phyloP scores from a whole-genome alignment of 1,140 invertebrate species.

The Dufourea novaeangliae region DNA sequence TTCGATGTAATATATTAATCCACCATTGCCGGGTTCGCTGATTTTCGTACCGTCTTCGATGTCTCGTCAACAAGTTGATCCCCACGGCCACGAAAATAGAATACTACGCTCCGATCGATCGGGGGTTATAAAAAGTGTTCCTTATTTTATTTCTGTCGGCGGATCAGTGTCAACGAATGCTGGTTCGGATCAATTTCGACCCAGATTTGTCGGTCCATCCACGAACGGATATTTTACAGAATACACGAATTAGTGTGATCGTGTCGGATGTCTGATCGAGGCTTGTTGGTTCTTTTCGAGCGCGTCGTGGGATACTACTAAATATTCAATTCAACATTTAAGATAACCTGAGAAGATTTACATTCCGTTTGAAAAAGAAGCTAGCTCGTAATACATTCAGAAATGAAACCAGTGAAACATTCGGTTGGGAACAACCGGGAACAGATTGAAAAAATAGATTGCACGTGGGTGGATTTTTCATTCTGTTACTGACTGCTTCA shows the following conservation, averaged over 20 bases:
- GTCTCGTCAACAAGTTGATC: not conserved
- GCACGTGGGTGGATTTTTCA: not conserved
- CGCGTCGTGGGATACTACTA: not conserved
- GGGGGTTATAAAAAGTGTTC: not conserved
- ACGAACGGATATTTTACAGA: constrained; percentile 22
- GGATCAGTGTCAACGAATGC: not conserved
- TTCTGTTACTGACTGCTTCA: not conserved
- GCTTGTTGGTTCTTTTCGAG: not conserved
- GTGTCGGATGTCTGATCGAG: not conserved
- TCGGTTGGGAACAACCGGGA: not conserved
- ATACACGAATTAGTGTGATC: constrained; percentile 10
- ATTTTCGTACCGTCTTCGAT: not conserved
- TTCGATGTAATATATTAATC: not conserved
- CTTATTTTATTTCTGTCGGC: not conserved
- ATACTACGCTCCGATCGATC: not conserved
- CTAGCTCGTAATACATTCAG: too few relatives aligned
- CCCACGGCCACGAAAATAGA: not conserved
- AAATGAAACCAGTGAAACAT: not conserved
- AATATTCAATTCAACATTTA: not conserved
- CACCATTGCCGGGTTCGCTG: not conserved
- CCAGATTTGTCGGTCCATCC: not conserved
- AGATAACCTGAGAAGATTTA: too few relatives aligned
- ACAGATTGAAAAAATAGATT: not conserved
- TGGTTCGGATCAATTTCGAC: not conserved
- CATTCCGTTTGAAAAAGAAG: too few relatives aligned